Conservation (phyloP, 2,888 invertebrate species). For the Galerucella nymphaeae region DNA sequence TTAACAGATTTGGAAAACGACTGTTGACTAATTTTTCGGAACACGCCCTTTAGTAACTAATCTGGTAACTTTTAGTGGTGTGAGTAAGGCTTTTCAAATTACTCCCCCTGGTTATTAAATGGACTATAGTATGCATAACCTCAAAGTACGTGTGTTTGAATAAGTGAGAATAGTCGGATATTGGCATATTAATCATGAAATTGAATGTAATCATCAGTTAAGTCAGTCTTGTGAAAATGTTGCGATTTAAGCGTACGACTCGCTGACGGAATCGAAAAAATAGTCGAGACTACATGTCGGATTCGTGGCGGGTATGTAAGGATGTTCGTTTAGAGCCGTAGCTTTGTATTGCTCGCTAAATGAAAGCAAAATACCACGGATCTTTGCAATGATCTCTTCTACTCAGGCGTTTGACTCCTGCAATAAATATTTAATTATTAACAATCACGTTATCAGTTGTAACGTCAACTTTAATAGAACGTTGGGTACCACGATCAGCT, state of each 20-base stretch:
- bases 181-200: slow-evolving; percentile 4
- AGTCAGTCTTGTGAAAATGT: slow-evolving; percentile 18
- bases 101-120: too few species aligned
- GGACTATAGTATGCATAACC: too few species aligned
- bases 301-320: slow-evolving; percentile 61
- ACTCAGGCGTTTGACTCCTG: slow-evolving; percentile 92
- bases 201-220: slow-evolving; percentile 7
- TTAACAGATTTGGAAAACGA: too few species aligned
- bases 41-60: too few species aligned
- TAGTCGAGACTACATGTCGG: slow-evolving; percentile 69
- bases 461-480: too few species aligned
- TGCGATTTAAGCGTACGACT: slow-evolving; percentile 71
- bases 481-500: too few species aligned
- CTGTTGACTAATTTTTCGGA: too few species aligned
- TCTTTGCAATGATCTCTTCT: slow-evolving; percentile 87
- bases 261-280: slow-evolving; percentile 74
- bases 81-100: too few species aligned
- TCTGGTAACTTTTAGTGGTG: too few species aligned
- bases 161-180: neutral
- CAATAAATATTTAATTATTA: slow-evolving; percentile 53
- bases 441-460: neutral
- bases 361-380: slow-evolving; percentile 81
- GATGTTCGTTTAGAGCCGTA: slow-evolving; percentile 64
- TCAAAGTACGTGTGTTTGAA: neutral
- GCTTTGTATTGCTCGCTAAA: slow-evolving; percentile 75